A percentile compares a stretch with the other conserved stretches of the same genome.
phyloP scores from a whole-genome alignment of 2,113 vertebrate genomes.

The Antennarius striatus region DNA sequence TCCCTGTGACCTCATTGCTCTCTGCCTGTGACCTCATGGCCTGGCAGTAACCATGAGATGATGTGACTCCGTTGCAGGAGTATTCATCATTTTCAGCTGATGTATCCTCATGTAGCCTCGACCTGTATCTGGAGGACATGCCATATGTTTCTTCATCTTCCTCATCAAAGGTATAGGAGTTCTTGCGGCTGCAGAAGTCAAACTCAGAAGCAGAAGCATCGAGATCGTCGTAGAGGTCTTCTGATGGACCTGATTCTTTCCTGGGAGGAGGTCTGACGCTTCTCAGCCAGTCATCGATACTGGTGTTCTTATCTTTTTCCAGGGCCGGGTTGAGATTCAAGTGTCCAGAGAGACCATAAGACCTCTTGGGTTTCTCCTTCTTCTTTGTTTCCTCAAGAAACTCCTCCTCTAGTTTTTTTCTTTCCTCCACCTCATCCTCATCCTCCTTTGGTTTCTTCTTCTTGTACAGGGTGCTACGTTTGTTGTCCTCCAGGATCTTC shows the following conservation, averaged over 20 bases:
- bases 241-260: constrained; percentile 52
- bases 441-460: constrained; percentile 88
- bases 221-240: constrained; percentile 67
- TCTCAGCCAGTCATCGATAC: constrained; percentile 85
- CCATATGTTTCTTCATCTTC: constrained; percentile 72
- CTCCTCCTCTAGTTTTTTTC: constrained; percentile 69
- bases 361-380: constrained; percentile 56
- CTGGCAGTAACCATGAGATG: constrained; percentile 44
- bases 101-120: constrained; percentile 66
- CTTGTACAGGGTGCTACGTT: constrained; percentile 93
- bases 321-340: constrained; percentile 71
- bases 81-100: constrained; percentile 57
- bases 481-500: constrained; percentile 91
- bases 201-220: constrained; percentile 81
- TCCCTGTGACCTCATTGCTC: constrained; percentile 59
- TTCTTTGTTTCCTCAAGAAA: constrained; percentile 64
- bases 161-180: constrained; percentile 65
- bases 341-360: constrained; percentile 65
- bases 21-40: constrained; percentile 53
- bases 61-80: constrained; percentile 64
- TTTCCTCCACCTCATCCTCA: constrained; percentile 67
- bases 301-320: constrained; percentile 70
- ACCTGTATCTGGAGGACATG: constrained; percentile 75
- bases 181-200: constrained; percentile 78
- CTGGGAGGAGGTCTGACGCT: constrained; percentile 81